A percentile compares a stretch with the other conserved stretches of the same genome.
These are phyloP conservation scores for Podocnemis expansa DNA, from an alignment of 2,113 vertebrate species.

Conservation along the genomic window DNA sequence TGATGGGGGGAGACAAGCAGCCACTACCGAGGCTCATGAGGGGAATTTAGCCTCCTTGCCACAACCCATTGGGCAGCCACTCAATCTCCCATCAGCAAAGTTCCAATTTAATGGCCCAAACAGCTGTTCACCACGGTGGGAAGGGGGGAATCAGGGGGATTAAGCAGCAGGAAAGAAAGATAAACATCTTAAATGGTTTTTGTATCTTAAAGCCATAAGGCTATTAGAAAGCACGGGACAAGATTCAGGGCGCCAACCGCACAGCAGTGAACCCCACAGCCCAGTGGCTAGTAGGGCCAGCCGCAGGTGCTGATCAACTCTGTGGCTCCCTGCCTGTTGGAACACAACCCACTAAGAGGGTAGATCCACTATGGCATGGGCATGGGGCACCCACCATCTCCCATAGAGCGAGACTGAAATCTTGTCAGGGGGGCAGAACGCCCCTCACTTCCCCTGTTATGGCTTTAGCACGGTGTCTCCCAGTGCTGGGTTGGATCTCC, in stretches of 20 bases:
- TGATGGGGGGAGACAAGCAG: neutral
- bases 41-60: neutral
- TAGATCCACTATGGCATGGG: neutral
- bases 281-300: neutral
- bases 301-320: neutral
- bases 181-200: slow-evolving; percentile 23
- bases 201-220: slow-evolving; percentile 24
- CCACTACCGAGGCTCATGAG: neutral
- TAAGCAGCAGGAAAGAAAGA: slow-evolving; percentile 17
- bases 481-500: neutral
- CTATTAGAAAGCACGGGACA: neutral
- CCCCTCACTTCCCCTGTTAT: neutral
- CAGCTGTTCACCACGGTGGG: neutral
- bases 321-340: neutral
- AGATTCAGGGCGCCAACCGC: neutral
- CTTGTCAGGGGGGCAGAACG: neutral
- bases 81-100: neutral
- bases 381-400: no score
- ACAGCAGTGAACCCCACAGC: neutral
- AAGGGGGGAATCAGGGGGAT: neutral
- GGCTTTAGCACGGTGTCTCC: neutral
- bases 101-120: neutral
- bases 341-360: neutral
- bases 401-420: no score
- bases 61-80: neutral